Evolutionary conservation across 2,888 invertebrate genomes (phyloP), one percentile per base, ranked within the genome.

Genomic region (Conistra vaccinii): DNA sequence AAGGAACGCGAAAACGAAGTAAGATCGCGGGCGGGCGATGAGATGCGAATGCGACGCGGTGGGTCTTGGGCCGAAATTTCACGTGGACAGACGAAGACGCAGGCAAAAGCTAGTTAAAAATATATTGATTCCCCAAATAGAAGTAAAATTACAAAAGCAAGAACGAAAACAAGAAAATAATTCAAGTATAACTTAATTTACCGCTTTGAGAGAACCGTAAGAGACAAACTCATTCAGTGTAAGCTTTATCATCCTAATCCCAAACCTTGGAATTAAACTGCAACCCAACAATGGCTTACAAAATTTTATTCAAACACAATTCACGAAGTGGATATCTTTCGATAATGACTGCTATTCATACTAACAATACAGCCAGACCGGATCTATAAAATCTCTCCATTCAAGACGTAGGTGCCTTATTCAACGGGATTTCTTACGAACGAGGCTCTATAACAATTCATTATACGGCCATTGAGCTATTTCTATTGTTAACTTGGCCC

Each of bases 391-490:
- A 93, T 87, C 89, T 89, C 91, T 79, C 91, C 90, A 93, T 92
- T 94, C 93, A 93, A 91, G 93, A 87, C 90, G 93, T 93, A 90
- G 90, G 93, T 93, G 93, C 92, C 89, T 93, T 92, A 93, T 94
- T 94, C 93, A 93, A 91, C 88, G 84, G 89, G 92, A 92, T 93
- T 92, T 92, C 93, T 93, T 91, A 90, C 89, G 89, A 89, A 88
- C 87, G 87, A 89, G 90, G 91, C 91, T 92, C 92, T 92, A 94
- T 93, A 92, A 92, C 94, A 93, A 94, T 95, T 95, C 94, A 95
- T 95, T 95, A 95, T 93, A 94, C 94, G 91, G 88, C 94, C 90
- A 94, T 94, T 93, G 92, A 92, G 91, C 92, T 92, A 91, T 89
- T 88, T 85, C 93, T 85, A 94, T 95, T 95, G 94, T 95, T 89